Evolutionary conservation across 2,888 invertebrate genomes (phyloP).

Genomic region (Drosophila conformis): DNA sequence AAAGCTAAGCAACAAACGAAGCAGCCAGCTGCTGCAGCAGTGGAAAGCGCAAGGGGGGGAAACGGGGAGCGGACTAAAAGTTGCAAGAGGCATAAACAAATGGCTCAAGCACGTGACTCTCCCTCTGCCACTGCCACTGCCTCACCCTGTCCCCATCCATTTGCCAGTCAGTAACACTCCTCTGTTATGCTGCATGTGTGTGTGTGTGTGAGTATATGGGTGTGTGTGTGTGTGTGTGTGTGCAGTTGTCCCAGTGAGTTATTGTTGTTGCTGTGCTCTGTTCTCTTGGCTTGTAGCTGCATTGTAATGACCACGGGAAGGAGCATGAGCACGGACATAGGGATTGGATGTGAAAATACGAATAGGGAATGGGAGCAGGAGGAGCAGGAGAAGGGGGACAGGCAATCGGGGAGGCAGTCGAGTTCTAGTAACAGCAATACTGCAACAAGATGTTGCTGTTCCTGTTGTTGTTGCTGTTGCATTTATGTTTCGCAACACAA

Average conservation of each 20-base stretch:
- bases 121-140: background rate
- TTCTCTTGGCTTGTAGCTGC: constrained; percentile 25
- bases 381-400: background rate
- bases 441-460: constrained; percentile 29
- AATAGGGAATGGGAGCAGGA: background rate
- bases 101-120: constrained; percentile 63
- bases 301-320: constrained; percentile 53
- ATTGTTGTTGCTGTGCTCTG: constrained; percentile 27
- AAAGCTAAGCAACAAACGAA: constrained; percentile 36
- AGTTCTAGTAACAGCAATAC: constrained; percentile 36
- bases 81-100: constrained; percentile 64
- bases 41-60: constrained; percentile 1
- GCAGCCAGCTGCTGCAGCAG: constrained; percentile 9
- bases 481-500: constrained; percentile 45
- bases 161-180: background rate
- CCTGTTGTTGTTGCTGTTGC: constrained; percentile 23
- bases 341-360: background rate
- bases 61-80: constrained; percentile 27
- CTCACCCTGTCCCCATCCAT: background rate
- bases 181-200: background rate
- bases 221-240: background rate
- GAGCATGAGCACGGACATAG: constrained; percentile 8
- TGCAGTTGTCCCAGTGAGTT: constrained; percentile 30
- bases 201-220: background rate
- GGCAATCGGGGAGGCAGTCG: constrained; percentile 26